A percentile compares a stretch with the other conserved stretches of the same genome.
Evolutionary conservation across 1,140 invertebrate species (phyloP).

Genomic region (Drosophila erecta): DNA sequence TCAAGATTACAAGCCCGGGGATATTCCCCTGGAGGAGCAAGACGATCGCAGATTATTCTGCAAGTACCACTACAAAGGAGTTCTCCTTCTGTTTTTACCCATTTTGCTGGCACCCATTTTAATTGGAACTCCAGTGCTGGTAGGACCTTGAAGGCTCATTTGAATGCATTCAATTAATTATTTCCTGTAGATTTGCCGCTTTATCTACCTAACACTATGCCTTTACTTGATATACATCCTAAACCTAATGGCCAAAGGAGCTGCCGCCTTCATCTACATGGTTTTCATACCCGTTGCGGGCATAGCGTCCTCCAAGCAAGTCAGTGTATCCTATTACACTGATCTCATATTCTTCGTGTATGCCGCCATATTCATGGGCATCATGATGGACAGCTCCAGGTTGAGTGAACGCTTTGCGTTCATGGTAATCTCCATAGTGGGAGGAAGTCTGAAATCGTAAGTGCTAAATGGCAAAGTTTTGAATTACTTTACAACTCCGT

Average conservation of each 20-base stretch:
- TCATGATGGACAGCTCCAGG: slow-evolving; percentile 51
- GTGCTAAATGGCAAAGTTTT: not conserved
- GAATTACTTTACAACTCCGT: not conserved
- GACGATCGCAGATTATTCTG: slow-evolving; percentile 52
- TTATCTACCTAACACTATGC: slow-evolving; percentile 31
- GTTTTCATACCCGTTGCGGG: slow-evolving; percentile 42
- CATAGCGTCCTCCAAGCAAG: slow-evolving; percentile 10
- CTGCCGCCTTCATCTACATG: slow-evolving; percentile 53
- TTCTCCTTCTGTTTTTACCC: slow-evolving; percentile 42
- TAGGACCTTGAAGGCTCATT: not conserved
- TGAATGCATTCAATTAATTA: not conserved
- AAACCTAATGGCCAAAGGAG: slow-evolving; percentile 52
- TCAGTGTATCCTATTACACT: slow-evolving; percentile 32
- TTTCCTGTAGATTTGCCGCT: slow-evolving; percentile 30
- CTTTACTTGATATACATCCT: slow-evolving; percentile 51
- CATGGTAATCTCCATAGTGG: not conserved
- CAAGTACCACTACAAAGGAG: slow-evolving; percentile 61
- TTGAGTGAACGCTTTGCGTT: slow-evolving; percentile 38
- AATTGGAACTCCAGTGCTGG: slow-evolving; percentile 6
- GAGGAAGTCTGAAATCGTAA: slow-evolving; percentile 29
- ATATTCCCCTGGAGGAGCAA: slow-evolving; percentile 22
- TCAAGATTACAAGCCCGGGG: slow-evolving; percentile 52
- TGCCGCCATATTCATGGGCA: slow-evolving; percentile 32
- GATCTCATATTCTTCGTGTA: slow-evolving; percentile 45
- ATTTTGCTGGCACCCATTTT: slow-evolving; percentile 43